Evolutionary conservation across 1,140 invertebrate genomes (phyloP), one percentile per base, ranked within the genome.

Genomic region (Penaeus japonicus): DNA sequence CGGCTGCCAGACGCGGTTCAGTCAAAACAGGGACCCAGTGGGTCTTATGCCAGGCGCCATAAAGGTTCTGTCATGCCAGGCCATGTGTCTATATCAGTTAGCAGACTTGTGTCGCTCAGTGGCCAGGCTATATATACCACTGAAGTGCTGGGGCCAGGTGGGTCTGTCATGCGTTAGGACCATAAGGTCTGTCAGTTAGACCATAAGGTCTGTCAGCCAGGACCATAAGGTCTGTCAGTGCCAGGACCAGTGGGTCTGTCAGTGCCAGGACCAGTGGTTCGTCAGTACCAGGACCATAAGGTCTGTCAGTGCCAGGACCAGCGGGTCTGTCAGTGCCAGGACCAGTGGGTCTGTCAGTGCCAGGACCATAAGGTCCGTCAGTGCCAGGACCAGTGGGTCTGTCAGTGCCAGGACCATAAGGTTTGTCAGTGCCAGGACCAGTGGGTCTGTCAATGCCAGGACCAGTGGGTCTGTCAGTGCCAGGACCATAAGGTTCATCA

Each of bases 331-430:
- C 75, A 78, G 35, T 78, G 75, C 18, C 75, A 78, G 75, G 75
- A 39, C 18, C 32, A 35, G 10, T n/a, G 0, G 75, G 75, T 20
- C 18, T 47, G 35, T 39, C 75, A 78, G 75, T 47, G 35, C 10
- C 32, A 78, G 75, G 75, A 39, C 18, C 75, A 18, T 7, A 2
- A n/a, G 75, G 75, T 78, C 7, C 39, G 30, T 18, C 75, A 78
- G 75, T 78, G 35, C 18, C 75, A 78, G 75, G 32, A 78, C 20
- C 24, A n/a, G 18, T 4, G 0, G 70, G 70, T 15, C 27, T 32
- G 47, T 83, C 81, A 83, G 81, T 57, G 39, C 30, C 81, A 57
- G 81, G 57, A 39, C 18, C 81, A 35, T 53, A 24, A n/a, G 81
- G 65, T 62, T 0, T 57, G 81, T 83, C 81, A 83, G 81, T 57